Conservation (phyloP, 2,888 invertebrate genomes). For the Parasteatoda lunata region DNA sequence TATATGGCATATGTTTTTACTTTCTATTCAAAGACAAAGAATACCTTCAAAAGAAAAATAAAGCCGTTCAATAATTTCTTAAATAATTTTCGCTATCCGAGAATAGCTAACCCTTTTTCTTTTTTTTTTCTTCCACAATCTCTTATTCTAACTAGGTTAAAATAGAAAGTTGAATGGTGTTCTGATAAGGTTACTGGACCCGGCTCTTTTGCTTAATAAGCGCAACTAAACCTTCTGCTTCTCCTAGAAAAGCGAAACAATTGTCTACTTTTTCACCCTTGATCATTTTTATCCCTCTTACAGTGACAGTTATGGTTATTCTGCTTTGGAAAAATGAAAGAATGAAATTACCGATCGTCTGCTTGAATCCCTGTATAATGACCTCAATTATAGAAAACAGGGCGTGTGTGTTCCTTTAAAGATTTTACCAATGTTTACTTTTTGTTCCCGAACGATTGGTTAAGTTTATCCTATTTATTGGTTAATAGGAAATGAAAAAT, state of each 20-base stretch:
- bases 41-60: neutral
- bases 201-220: constrained; percentile 33
- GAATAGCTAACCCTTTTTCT: constrained; percentile 16
- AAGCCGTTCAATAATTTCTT: neutral
- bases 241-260: constrained; percentile 26
- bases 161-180: constrained; percentile 37
- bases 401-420: neutral
- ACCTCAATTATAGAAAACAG: constrained; percentile 30
- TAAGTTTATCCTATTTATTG: no score
- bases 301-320: constrained; percentile 30
- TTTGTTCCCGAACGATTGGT: neutral
- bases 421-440: constrained; percentile 2
- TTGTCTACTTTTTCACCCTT: constrained; percentile 28
- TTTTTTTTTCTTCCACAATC: neutral
- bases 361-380: constrained; percentile 6
- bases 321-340: constrained; percentile 9
- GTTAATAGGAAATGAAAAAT: no score
- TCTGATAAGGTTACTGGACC: constrained; percentile 37
- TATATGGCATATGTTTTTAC: neutral
- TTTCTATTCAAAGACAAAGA: neutral
- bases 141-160: constrained; percentile 45
- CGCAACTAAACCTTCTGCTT: constrained; percentile 39
- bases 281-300: constrained; percentile 1
- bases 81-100: constrained; percentile 20
- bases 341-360: constrained; percentile 13